Evolutionary conservation across 2,113 vertebrate species (phyloP).

Genomic region (Caretta caretta): DNA sequence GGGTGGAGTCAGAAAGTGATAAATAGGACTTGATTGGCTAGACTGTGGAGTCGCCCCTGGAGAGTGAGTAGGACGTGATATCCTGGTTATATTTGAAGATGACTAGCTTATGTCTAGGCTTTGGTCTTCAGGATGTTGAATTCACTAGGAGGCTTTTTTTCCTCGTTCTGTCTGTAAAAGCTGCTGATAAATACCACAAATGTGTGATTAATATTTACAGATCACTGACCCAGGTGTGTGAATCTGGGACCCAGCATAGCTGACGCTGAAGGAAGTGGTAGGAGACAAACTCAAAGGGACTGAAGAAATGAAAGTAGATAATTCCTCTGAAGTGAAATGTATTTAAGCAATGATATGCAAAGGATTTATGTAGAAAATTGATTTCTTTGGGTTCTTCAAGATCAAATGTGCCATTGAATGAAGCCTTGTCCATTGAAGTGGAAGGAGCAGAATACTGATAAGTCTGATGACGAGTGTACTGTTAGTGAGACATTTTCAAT

Average conservation of each 20-base stretch:
- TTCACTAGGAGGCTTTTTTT: conserved; percentile 42
- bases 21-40: background rate
- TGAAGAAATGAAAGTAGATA: background rate
- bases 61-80: background rate
- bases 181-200: conserved; percentile 60
- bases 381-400: rapidly evolving
- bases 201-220: conserved; percentile 30
- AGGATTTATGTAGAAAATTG: background rate
- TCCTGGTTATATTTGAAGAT: conserved; percentile 1
- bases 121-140: conserved; percentile 51
- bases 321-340: background rate
- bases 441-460: background rate
- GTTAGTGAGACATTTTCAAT: background rate
- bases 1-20: background rate
- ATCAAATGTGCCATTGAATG: background rate
- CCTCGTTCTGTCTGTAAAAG: conserved; percentile 12
- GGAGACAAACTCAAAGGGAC: background rate
- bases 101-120: conserved; percentile 43
- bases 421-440: background rate
- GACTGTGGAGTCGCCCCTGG: background rate
- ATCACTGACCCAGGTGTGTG: rapidly evolving
- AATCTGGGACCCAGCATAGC: background rate
- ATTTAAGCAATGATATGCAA: background rate
- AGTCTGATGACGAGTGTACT: background rate
- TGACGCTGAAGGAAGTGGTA: background rate